Evolutionary conservation across 2,888 invertebrate genomes (phyloP), one percentile per base, ranked within the genome.

Genomic region (Vannuccia rotundouncinata): DNA sequence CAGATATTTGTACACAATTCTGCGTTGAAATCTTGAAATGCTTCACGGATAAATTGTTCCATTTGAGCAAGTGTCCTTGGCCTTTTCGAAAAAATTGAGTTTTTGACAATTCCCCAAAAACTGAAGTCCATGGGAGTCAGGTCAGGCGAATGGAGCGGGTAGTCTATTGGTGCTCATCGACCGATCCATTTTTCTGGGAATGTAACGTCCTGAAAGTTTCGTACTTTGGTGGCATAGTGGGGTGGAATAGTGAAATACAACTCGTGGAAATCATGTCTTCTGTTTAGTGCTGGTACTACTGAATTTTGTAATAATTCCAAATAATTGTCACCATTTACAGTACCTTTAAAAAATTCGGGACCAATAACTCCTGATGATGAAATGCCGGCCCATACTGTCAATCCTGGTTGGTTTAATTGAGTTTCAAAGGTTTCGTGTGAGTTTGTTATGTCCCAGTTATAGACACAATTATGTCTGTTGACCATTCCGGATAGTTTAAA

Each of bases 401-500:
- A 2, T 30, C 75, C 75, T 75, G 75, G 75, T 22, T 75, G 31
- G 31, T 75, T 75, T 30, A 75, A 30, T 75, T 30, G 75, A 2
- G 2, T 29, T 22, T 75, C 75, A 75, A 17, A 75, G 29, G 75
- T 75, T 75, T 75, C 75, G 31, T 30, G 75, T 29, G 75, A 27
- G 22, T 75, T 75, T 75, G 2, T 22, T 5, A n/a, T 75, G 75
- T 75, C 75, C 75, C 29, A 75, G 22, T n/a, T n/a, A n/a, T 29
- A 75, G 31, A 29, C 75, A 75, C 75, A 75, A 75, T 75, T 75
- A 75, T 75, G 31, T 75, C 75, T 29, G 75, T 75, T 75, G 22
- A 75, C 27, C 2, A 17, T 22, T 5, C 75, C 75, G 29, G 75
- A 75, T 75, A 75, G 75, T 22, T 75, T 75, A 75, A 75, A 75